Base-by-base conservation (phyloP, 1,140 invertebrate genomes). In the Panagrolaimus sp. region DNA sequence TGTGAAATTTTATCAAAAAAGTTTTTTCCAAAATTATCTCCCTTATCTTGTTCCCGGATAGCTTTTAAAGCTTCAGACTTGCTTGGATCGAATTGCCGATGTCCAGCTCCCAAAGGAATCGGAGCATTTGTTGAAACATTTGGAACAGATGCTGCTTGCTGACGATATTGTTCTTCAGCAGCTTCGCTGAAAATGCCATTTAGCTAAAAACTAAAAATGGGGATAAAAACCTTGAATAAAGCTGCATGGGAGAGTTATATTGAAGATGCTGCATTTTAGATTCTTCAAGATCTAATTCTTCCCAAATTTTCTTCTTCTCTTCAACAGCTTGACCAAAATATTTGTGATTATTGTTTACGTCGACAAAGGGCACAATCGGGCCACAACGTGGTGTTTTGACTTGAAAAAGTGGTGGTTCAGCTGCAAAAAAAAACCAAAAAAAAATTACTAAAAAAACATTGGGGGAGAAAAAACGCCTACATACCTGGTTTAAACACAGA, bases 1-100 rank as follows among this genome's bases (percentile, higher is more conserved):
- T 46, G 68, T 17, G 73, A 71, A 14, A 78, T 67, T 58, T 78
- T 78, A 43, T 78, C 71, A 63, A 66, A 71, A 64, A 78, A 78
- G 48, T 76, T 66, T 24, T 68, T 67, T n/a, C 75, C 73, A 62
- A 76, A 76, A 7, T 70, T 38, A 32, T 71, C 65, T 28, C 72
- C 71, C 43, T 64, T 66, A 46, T 76, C 73, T 67, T 78, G 68
- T 48, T 73, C 71, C 43, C 69, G 69, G 32, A 73, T 71, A 12
- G 67, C 48, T 38, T 43, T 28, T 17, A 71, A 26, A 4, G 69
- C 45, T 52, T 71, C 52, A 10, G 69, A 71, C 26, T 62, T 38
- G 10, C 38, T 32, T 14, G 69, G 69, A 69, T 71, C 71, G 26
- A 73, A 73, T n/a, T 48, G 63, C 46, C 71, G 71, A 15, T 46